These are phyloP conservation scores for Glomeris maerens DNA, from an alignment of 1,140 invertebrate genomes.

Conservation along the genomic window DNA sequence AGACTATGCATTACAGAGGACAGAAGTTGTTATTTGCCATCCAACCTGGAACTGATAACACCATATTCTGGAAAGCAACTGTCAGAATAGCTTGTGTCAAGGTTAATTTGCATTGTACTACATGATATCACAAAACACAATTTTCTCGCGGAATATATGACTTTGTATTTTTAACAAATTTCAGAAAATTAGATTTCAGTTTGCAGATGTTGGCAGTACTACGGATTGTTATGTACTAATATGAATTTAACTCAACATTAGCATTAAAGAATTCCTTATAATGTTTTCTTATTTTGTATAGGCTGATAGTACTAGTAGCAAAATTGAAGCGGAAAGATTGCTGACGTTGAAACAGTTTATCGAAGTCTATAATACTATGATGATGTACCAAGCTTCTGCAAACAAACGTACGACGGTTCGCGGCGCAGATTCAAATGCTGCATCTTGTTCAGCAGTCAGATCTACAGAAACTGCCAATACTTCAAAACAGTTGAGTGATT, in stretches of 20 bases:
- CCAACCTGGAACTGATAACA: conserved; percentile 45
- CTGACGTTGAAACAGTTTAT: neutral
- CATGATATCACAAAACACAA: neutral
- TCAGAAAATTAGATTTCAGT: neutral
- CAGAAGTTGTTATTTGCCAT: conserved; percentile 49
- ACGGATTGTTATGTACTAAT: neutral
- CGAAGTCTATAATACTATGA: neutral
- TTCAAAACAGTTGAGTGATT: neutral
- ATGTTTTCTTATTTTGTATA: neutral
- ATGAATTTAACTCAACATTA: neutral
- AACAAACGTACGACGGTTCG: neutral
- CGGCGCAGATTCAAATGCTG: neutral
- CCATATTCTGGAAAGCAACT: conserved; percentile 51
- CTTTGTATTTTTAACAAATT: neutral
- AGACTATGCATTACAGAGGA: too few relatives aligned
- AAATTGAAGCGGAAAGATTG: neutral
- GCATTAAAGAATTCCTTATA: neutral
- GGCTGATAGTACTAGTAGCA: neutral
- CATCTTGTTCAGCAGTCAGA: neutral
- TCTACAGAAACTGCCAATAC: neutral
- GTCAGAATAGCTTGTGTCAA: conserved; percentile 50
- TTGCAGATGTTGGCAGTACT: neutral
- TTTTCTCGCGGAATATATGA: neutral
- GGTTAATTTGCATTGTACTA: conserved; percentile 21
- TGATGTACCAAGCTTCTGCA: neutral